Conservation (phyloP, 53 echinoderm and acorn worm species). For the Antedon mediterranea region DNA sequence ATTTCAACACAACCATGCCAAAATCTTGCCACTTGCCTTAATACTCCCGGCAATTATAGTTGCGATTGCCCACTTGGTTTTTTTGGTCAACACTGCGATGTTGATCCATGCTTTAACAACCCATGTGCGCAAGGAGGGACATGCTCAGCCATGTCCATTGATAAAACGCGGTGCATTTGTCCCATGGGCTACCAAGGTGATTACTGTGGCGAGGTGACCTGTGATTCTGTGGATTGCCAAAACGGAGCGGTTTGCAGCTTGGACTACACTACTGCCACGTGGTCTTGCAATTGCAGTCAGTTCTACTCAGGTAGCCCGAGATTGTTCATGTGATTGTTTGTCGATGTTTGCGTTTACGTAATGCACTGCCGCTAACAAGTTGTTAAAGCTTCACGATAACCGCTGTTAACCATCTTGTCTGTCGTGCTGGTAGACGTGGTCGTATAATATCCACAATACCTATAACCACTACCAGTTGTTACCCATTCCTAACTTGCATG, state of each 20-base stretch:
- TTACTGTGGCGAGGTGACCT: background rate
- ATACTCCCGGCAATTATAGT: conserved; percentile 29
- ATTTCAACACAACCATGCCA: background rate
- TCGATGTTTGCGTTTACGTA: background rate
- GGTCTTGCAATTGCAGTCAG: background rate
- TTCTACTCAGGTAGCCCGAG: conserved; percentile 13
- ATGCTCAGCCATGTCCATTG: background rate
- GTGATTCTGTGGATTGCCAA: conserved; percentile 16
- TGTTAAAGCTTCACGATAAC: background rate
- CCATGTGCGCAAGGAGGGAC: background rate
- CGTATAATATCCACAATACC: background rate
- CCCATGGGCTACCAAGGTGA: background rate
- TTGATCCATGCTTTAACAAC: conserved; percentile 25
- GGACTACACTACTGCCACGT: background rate
- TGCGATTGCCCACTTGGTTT: conserved; percentile 49
- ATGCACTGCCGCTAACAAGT: background rate
- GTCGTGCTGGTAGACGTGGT: background rate
- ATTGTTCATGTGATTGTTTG: background rate
- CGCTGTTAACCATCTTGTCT: background rate
- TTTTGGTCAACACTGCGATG: conserved; percentile 20
- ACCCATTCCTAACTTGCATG: background rate
- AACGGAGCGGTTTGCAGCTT: conserved; percentile 53
- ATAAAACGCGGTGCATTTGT: background rate
- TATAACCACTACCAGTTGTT: background rate
- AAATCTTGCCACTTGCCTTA: conserved; percentile 53